phyloP scores from a whole-genome alignment of 2,113 vertebrate species.

The Bettongia penicillata region DNA sequence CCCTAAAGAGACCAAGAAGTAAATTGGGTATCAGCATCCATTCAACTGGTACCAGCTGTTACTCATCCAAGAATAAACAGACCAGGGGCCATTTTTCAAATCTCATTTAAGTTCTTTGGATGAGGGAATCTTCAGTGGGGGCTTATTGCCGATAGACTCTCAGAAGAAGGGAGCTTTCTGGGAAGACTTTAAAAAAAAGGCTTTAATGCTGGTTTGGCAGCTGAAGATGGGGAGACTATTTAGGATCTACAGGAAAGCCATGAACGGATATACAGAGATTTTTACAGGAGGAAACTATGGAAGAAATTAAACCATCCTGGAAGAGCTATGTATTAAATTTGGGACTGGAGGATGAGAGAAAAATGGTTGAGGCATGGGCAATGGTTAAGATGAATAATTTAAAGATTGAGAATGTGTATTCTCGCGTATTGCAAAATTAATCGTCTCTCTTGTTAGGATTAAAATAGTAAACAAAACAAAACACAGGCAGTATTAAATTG shows the following conservation, averaged over 20 bases:
- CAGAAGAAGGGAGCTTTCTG: not conserved
- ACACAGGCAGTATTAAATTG: not conserved
- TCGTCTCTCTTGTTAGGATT: not conserved
- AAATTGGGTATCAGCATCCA: not conserved
- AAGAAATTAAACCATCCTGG: not conserved
- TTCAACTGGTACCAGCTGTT: fast-evolving
- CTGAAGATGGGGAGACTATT: not conserved
- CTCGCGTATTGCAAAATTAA: not conserved
- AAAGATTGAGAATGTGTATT: not conserved
- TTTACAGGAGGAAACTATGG: not conserved
- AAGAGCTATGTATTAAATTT: too few species aligned
- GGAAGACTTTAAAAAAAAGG: not conserved
- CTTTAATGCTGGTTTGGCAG: not conserved
- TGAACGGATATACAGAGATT: not conserved
- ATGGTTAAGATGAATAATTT: not conserved
- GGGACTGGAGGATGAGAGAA: too few species aligned
- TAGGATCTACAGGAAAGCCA: not conserved
- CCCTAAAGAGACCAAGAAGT: not conserved
- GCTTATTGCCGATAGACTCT: not conserved
- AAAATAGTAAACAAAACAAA: not conserved
- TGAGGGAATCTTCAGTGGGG: conserved; percentile 1
- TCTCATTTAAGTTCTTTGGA: not conserved
- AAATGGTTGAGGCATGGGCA: not conserved
- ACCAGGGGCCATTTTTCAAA: not conserved
- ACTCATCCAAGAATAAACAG: not conserved